Evolutionary conservation across 2,797 vertebrate genomes (phyloP).

Genomic region (Aulostomus chinensis): DNA sequence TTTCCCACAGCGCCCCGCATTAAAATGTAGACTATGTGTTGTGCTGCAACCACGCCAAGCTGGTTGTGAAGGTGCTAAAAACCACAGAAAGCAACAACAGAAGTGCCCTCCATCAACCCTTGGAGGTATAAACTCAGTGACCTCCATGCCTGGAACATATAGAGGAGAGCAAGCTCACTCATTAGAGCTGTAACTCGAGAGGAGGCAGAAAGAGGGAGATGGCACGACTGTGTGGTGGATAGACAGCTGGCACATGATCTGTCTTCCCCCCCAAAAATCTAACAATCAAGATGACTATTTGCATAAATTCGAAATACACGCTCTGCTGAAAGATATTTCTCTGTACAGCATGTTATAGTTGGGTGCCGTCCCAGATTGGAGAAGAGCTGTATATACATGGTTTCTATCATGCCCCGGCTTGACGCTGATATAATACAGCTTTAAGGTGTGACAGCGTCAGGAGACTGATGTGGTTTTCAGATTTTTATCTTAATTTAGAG

Average conservation of each 20-base stretch:
- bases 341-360: conserved; percentile 33
- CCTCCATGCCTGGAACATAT: conserved; percentile 4
- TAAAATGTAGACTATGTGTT: conserved; percentile 35
- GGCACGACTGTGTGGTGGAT: background rate
- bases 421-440: conserved; percentile 25
- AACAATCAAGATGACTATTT: conserved; percentile 33
- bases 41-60: conserved; percentile 25
- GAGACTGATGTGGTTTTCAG: conserved; percentile 7
- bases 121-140: conserved; percentile 23
- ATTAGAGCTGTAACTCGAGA: background rate
- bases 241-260: conserved; percentile 4
- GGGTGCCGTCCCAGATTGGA: conserved; percentile 38
- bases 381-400: conserved; percentile 19
- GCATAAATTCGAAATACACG: conserved; percentile 10
- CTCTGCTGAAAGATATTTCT: conserved; percentile 22
- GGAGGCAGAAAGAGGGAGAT: background rate
- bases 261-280: background rate
- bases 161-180: background rate
- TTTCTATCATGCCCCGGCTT: conserved; percentile 42
- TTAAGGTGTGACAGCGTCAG: conserved; percentile 16
- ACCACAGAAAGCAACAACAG: conserved; percentile 12
- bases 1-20: conserved; percentile 50
- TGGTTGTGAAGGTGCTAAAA: conserved; percentile 23
- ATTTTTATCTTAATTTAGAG: background rate
- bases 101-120: conserved; percentile 4